Evolutionary conservation across 2,888 invertebrate genomes (phyloP), one percentile per base, ranked within the genome.

Genomic region (Hetaerina titia): DNA sequence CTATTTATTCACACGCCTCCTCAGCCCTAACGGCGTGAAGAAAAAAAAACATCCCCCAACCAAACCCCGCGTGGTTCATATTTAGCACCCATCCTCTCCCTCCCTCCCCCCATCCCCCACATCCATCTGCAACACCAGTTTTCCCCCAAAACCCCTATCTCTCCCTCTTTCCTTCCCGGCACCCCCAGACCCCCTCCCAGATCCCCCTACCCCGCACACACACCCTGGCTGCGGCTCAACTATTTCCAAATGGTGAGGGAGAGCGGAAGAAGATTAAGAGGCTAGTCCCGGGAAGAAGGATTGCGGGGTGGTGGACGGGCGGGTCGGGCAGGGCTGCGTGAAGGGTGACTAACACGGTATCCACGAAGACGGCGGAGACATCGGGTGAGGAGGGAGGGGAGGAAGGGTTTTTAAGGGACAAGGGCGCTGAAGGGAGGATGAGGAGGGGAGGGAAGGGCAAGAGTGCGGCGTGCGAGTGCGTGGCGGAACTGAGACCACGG

Each of bases 271-370:
- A 92, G 92, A 92, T 92, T 92, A 92, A 92, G 92, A 92, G 92
- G 74, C 31, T 57, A 69, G 56, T 92, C 92, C 25, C 69, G 45
- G 92, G 92, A 92, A 92, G 92, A 92, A 92, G 69, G 92, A 92
- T 92, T 64, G 90, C 64, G 63, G 57, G 89, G 89, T 22, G 56
- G 58, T 5, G 22, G 81, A 31, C 31, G 31, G 81, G 81, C 81
- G 25, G 81, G 17, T 4, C 2, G 60, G 60, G 25, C 17, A 45
- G 90, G 64, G 2, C 64, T 64, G 90, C 90, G 90, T 90, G 92
- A 92, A 74, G 92, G 92, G 92, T 92, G 92, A 92, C 92, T 92
- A 92, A 92, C 92, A 17, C 92, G 56, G 92, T 13, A 64, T 60
- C 63, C 64, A 81, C 56, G 45, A 89, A 56, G 58, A 89, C 56